Evolutionary conservation across 2,888 invertebrate species (phyloP).

Genomic region (Lycocerus yunnanus): DNA sequence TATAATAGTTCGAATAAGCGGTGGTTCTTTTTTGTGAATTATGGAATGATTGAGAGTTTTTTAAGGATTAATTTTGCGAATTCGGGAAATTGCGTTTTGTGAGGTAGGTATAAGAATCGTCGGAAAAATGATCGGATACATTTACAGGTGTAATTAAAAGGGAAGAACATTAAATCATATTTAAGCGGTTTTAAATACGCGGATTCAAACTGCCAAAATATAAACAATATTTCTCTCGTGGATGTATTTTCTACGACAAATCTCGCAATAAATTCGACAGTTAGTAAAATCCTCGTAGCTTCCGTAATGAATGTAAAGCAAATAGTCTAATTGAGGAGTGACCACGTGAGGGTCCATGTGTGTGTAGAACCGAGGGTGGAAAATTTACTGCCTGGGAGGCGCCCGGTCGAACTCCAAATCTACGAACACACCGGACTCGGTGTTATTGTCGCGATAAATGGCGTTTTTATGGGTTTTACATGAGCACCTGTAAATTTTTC

Average conservation of each 20-base stretch:
- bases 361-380: constrained; percentile 41
- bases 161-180: constrained; percentile 44
- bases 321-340: constrained; percentile 56
- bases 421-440: constrained; percentile 35
- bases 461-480: constrained; percentile 41
- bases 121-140: constrained; percentile 16
- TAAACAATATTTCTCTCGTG: constrained; percentile 52
- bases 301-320: constrained; percentile 54
- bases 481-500: constrained; percentile 43
- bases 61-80: not conserved
- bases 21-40: not conserved
- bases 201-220: constrained; percentile 45
- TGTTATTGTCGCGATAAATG: constrained; percentile 46
- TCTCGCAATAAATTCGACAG: constrained; percentile 55
- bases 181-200: constrained; percentile 32
- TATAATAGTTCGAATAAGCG: not conserved
- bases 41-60: not conserved
- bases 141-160: constrained; percentile 33
- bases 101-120: constrained; percentile 3
- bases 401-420: constrained; percentile 40
- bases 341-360: constrained; percentile 53
- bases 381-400: constrained; percentile 45
- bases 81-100: constrained; percentile 4
- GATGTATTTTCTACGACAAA: constrained; percentile 52
- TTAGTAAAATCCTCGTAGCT: constrained; percentile 55